Base-by-base conservation (phyloP, 2,113 vertebrate genomes). In the Apus apus region DNA sequence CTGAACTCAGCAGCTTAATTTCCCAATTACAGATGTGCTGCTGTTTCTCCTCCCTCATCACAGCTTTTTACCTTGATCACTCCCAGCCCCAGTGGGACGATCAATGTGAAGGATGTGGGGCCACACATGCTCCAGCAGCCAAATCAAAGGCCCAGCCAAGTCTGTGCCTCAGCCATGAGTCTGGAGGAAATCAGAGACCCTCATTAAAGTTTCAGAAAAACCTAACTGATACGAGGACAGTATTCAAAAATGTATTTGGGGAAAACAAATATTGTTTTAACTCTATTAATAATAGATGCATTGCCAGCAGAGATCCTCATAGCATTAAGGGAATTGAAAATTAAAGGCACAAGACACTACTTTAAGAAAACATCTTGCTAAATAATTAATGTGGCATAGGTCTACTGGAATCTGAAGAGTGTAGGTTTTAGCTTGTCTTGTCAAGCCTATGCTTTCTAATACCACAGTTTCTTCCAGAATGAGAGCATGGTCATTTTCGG, bases 201-300 rank as follows among this genome's bases (percentile, higher is more conserved):
- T 95, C 90, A 92, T 96, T 92, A 95, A 95, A 88, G 65, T 89
- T 92, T 61, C 22, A 71, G 89, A 80, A 85, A 92, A 85, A 88
- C 74, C 77, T 94, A 90, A 84, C 91, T 60, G 81, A 85, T 77
- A 46, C 54, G 97, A 97, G 95, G 89, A 78, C 73, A 64, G 60
- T 81, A 85, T 92, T 97, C 93, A 96, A 93, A 96, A 97, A 77
- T 70, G 64, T 96, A 93, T 96, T 96, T 95, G 76, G 94, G 96
- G 85, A 97, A 98, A 98, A 98, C 98, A 98, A 98, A 98, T 97
- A 98, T 95, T 97, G 96, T 97, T 98, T 98, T 97, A 98, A 97
- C 94, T 94, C 75, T 94, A 94, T 98, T 96, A 98, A 98, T 98
- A 98, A 98, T 98, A 96, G 94, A 98, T 96, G 75, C 3, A 18